phyloP scores from a whole-genome alignment of 1,140 invertebrate genomes.

The Plectrocnemia conspersa region DNA sequence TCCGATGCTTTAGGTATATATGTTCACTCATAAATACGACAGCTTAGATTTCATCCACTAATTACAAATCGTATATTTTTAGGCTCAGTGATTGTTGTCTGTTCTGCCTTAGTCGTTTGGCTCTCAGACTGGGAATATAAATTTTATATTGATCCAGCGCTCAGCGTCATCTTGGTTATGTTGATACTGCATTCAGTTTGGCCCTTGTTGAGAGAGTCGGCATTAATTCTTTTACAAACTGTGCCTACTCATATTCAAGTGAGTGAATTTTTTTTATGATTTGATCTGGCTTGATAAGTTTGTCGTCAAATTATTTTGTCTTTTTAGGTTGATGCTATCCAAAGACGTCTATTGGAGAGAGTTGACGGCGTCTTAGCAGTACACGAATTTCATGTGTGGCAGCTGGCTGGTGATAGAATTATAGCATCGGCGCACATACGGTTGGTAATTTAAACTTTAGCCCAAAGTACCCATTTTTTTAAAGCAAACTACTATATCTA shows the following conservation, averaged over 20 bases:
- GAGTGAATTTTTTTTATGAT: slow-evolving; percentile 24
- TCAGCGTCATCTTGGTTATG: slow-evolving; percentile 78
- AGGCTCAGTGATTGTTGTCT: slow-evolving; percentile 93
- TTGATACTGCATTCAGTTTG: slow-evolving; percentile 80
- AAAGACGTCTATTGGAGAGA: slow-evolving; percentile 75
- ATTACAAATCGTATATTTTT: slow-evolving; percentile 16
- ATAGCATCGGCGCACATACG: slow-evolving; percentile 91
- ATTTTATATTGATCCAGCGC: slow-evolving; percentile 88
- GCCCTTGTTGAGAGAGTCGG: slow-evolving; percentile 82
- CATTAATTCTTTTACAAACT: slow-evolving; percentile 84
- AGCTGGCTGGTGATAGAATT: slow-evolving; percentile 85
- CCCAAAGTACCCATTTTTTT: not conserved
- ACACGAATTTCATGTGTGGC: slow-evolving; percentile 94
- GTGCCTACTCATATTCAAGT: slow-evolving; percentile 89
- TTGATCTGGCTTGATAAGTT: not conserved
- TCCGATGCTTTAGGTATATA: slow-evolving; percentile 89
- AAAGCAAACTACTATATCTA: too few relatives aligned
- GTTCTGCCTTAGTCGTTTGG: slow-evolving; percentile 85
- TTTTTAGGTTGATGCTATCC: slow-evolving; percentile 74
- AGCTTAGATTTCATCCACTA: not conserved
- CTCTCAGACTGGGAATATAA: slow-evolving; percentile 77
- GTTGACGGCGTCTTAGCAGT: slow-evolving; percentile 88
- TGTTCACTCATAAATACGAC: too few relatives aligned
- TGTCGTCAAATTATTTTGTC: not conserved
- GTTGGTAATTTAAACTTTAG: too few relatives aligned